These are phyloP conservation scores for Pemphigus obesinymphae DNA, from an alignment of 1,140 invertebrate species.

Conservation along the genomic window DNA sequence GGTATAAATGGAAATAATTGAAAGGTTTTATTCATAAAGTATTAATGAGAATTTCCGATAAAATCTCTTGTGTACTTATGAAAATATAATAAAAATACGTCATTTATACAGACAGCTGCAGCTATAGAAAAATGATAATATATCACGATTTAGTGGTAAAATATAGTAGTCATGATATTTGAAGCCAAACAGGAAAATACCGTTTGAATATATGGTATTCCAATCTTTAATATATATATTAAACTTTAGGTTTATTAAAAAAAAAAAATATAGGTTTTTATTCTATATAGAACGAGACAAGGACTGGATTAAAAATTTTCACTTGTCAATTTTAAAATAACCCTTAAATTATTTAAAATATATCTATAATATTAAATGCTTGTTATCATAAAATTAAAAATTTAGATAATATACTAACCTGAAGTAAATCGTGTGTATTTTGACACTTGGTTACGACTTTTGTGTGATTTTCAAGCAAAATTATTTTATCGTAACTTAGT, in stretches of 20 bases:
- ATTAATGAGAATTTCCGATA: neutral
- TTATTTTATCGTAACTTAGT: conserved; percentile 59
- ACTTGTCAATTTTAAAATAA: neutral
- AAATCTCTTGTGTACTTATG: neutral
- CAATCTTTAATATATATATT: too few species aligned
- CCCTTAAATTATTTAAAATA: too few species aligned
- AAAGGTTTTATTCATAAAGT: neutral
- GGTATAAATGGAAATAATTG: neutral
- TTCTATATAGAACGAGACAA: neutral
- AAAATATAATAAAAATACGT: neutral
- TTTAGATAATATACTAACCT: conserved; percentile 48
- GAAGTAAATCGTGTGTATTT: conserved; percentile 59
- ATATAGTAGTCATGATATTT: too few species aligned
- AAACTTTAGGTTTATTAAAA: too few species aligned
- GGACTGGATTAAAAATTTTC: neutral
- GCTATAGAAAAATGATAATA: neutral
- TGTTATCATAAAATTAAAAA: too few species aligned
- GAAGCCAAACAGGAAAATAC: neutral
- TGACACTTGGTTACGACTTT: conserved; percentile 60
- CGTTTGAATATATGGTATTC: too few species aligned
- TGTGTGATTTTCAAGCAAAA: conserved; percentile 63
- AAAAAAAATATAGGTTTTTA: too few species aligned
- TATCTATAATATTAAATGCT: too few species aligned
- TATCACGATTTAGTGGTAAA: neutral
- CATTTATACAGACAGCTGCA: neutral